phyloP scores from a whole-genome alignment of 2,888 invertebrate genomes.

The Endomychus coccineus region DNA sequence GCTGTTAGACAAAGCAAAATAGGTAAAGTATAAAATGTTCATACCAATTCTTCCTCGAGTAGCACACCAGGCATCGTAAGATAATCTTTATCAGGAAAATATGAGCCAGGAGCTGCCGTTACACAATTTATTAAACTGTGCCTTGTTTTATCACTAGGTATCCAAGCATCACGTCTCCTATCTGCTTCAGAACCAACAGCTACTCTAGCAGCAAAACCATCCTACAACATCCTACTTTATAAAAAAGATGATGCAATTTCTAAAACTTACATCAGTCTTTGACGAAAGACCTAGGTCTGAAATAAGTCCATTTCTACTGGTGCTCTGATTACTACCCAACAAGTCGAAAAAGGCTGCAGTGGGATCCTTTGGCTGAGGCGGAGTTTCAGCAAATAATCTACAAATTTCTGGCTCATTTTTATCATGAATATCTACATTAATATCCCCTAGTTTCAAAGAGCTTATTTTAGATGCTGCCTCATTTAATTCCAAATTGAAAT shows the following conservation, averaged over 20 bases:
- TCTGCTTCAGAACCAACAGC: constrained; percentile 50
- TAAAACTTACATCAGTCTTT: constrained; percentile 23
- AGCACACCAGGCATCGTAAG: constrained; percentile 82
- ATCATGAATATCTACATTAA: constrained; percentile 16
- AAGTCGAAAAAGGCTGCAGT: constrained; percentile 46
- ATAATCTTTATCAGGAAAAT: constrained; percentile 62
- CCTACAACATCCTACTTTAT: constrained; percentile 24
- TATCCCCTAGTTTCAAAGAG: constrained; percentile 24
- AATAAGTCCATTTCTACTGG: constrained; percentile 25
- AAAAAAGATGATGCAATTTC: constrained; percentile 1
- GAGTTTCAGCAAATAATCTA: constrained; percentile 43
- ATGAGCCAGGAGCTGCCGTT: constrained; percentile 63
- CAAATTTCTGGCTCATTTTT: constrained; percentile 45
- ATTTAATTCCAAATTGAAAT: constrained; percentile 28
- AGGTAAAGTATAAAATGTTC: too few species aligned
- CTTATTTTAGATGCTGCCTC: constrained; percentile 30
- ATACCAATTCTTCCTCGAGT: constrained; percentile 75
- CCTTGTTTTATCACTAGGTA: constrained; percentile 68
- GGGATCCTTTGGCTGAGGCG: constrained; percentile 39
- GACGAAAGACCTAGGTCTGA: constrained; percentile 27
- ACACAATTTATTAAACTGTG: constrained; percentile 56
- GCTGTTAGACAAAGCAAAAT: too few species aligned
- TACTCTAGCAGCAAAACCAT: constrained; percentile 36
- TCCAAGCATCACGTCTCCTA: constrained; percentile 67
- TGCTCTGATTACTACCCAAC: constrained; percentile 31